A percentile compares a stretch with the other conserved stretches of the same genome.
These are phyloP conservation scores for Tyria jacobaeae DNA, from an alignment of 2,888 invertebrate genomes.

Conservation along the genomic window DNA sequence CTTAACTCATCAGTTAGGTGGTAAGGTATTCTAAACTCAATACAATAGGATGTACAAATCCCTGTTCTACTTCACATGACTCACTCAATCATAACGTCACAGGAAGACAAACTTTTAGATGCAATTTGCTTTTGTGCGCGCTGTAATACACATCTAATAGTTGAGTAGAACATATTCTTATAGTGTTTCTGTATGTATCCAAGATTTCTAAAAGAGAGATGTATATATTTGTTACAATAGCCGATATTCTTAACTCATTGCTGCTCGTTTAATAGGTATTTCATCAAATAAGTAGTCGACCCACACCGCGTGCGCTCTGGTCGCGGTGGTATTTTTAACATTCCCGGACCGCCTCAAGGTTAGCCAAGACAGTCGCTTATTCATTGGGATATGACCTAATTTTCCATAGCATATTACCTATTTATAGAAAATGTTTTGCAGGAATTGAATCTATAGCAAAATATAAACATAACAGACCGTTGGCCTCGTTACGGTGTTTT, in stretches of 20 bases:
- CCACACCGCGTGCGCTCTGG: slow-evolving; percentile 65
- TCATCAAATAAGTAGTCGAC: slow-evolving; percentile 65
- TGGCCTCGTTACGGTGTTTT: slow-evolving; percentile 22
- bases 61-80: slow-evolving; percentile 48
- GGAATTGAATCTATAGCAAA: slow-evolving; percentile 20
- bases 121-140: slow-evolving; percentile 47
- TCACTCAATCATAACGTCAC: slow-evolving; percentile 53
- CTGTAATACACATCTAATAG: slow-evolving; percentile 28
- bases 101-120: slow-evolving; percentile 55
- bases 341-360: slow-evolving; percentile 86
- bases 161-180: slow-evolving; percentile 17
- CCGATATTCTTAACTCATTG: slow-evolving; percentile 16
- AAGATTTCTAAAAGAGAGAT: neutral
- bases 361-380: slow-evolving; percentile 82
- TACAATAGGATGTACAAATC: slow-evolving; percentile 48
- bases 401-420: slow-evolving; percentile 67
- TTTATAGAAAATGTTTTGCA: slow-evolving; percentile 56
- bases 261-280: slow-evolving; percentile 47
- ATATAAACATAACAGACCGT: slow-evolving; percentile 17
- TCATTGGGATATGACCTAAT: slow-evolving; percentile 85
- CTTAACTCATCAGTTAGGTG: slow-evolving; percentile 13
- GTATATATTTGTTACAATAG: slow-evolving; percentile 5
- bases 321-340: slow-evolving; percentile 85
- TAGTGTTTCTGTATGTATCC: neutral
- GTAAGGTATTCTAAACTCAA: slow-evolving; percentile 23